These are phyloP conservation scores for Euzetes globulus DNA, from an alignment of 2,888 invertebrate genomes.

Conservation along the genomic window DNA sequence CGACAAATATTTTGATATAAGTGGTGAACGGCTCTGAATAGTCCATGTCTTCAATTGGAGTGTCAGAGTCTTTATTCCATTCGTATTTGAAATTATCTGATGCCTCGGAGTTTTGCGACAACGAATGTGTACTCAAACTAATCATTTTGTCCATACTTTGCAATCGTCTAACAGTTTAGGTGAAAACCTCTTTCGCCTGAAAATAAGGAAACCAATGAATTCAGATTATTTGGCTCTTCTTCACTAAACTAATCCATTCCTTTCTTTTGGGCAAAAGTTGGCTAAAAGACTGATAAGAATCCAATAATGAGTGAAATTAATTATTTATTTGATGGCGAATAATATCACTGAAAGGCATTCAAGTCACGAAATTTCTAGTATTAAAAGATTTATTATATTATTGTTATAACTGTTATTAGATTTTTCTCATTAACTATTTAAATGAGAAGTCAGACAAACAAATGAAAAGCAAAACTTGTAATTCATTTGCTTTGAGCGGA, in stretches of 20 bases:
- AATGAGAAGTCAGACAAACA: too few relatives aligned
- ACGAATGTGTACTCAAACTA: conserved; percentile 12
- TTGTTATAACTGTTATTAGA: too few relatives aligned
- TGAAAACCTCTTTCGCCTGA: background rate
- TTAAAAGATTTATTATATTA: too few relatives aligned
- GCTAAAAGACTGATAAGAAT: background rate
- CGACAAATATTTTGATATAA: conserved; percentile 32
- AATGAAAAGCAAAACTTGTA: too few relatives aligned
- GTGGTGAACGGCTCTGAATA: conserved; percentile 42
- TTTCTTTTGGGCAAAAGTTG: background rate
- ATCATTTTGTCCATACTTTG: conserved; percentile 19
- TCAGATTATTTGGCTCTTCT: background rate
- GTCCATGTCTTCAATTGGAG: background rate
- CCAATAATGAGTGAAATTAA: conserved; percentile 18
- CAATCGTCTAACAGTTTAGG: background rate
- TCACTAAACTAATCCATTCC: too few relatives aligned
- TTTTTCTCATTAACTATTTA: too few relatives aligned
- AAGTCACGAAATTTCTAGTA: too few relatives aligned
- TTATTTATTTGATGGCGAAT: conserved; percentile 1
- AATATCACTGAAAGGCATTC: too few relatives aligned
- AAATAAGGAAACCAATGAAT: background rate
- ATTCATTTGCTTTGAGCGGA: too few relatives aligned
- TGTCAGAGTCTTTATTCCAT: background rate
- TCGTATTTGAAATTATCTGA: conserved; percentile 10
- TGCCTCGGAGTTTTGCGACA: background rate